Percentiles rank a stretch among this genome's conserved stretches.
These are phyloP conservation scores for Drosophila birchii DNA, from an alignment of 2,888 invertebrate species.

Conservation along the genomic window DNA sequence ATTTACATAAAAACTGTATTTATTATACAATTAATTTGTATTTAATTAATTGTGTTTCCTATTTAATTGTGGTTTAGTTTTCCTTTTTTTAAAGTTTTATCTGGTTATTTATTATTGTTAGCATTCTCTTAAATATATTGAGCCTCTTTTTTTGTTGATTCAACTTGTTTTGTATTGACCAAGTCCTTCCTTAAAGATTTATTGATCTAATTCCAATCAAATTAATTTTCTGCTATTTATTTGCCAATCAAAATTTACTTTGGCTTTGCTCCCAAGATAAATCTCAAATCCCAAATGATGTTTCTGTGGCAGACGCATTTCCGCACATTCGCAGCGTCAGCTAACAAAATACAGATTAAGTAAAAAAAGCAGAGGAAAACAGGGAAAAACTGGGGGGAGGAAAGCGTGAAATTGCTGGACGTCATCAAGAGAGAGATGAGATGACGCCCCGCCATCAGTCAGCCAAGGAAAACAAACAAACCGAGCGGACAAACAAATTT, in stretches of 20 bases:
- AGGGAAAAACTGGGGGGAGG: background rate
- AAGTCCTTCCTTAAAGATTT: background rate
- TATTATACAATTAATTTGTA: background rate
- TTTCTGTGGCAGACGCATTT: conserved; percentile 59
- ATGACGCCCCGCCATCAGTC: conserved; percentile 47
- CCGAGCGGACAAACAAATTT: conserved; percentile 53
- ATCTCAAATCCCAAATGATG: conserved; percentile 50
- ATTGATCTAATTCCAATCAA: conserved; percentile 37
- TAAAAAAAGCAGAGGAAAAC: background rate
- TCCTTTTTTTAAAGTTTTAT: background rate
- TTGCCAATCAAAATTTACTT: conserved; percentile 44
- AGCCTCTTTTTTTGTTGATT: background rate
- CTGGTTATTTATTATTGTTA: background rate
- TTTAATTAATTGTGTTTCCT: background rate
- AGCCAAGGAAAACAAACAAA: conserved; percentile 65
- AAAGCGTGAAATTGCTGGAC: conserved; percentile 20
- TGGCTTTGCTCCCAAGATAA: conserved; percentile 19
- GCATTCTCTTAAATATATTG: background rate
- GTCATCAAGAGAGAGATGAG: conserved; percentile 50
- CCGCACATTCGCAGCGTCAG: conserved; percentile 70
- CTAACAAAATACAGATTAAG: conserved; percentile 39
- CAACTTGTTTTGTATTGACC: background rate
- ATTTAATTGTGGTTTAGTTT: background rate
- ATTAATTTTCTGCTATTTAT: conserved; percentile 36
- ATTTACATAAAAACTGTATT: background rate